phyloP scores from a whole-genome alignment of 1,140 invertebrate species.

The Euura saliciscinereae region DNA sequence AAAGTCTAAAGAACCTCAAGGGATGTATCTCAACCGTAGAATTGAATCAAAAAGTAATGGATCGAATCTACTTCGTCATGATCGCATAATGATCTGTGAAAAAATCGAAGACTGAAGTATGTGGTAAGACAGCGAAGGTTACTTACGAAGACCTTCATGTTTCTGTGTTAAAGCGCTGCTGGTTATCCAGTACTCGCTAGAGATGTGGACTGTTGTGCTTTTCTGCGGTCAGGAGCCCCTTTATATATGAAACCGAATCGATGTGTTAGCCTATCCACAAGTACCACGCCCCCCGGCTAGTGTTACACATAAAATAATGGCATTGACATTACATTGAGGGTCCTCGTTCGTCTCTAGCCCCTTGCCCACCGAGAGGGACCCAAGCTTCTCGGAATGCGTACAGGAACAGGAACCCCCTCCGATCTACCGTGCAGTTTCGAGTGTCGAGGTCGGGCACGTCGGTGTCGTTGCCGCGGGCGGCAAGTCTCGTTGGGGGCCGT shows the following conservation, averaged over 20 bases:
- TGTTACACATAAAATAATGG: constrained; percentile 15
- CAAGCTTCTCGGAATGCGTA: constrained; percentile 3
- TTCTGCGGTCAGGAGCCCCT: constrained; percentile 45
- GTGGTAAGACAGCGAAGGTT: constrained; percentile 8
- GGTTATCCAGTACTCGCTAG: constrained; percentile 47
- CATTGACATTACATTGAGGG: constrained; percentile 21
- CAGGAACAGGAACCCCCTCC: background rate
- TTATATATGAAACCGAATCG: constrained; percentile 50
- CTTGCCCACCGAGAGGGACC: background rate
- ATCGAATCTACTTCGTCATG: too few species aligned
- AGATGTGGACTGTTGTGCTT: constrained; percentile 43
- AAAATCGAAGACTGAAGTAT: too few species aligned
- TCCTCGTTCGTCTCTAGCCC: background rate
- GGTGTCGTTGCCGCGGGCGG: background rate
- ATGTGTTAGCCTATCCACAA: background rate
- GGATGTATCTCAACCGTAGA: too few species aligned
- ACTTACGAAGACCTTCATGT: constrained; percentile 49
- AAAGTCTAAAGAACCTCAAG: too few species aligned
- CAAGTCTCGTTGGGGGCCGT: constrained; percentile 3
- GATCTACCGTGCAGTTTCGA: background rate
- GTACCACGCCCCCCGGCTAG: constrained; percentile 25
- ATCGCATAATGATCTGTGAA: too few species aligned
- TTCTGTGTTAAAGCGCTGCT: constrained; percentile 39
- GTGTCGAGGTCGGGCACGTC: constrained; percentile 5
- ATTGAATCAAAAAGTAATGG: too few species aligned